Conservation (phyloP, 1,140 invertebrate species). For the Magallana gigas region DNA sequence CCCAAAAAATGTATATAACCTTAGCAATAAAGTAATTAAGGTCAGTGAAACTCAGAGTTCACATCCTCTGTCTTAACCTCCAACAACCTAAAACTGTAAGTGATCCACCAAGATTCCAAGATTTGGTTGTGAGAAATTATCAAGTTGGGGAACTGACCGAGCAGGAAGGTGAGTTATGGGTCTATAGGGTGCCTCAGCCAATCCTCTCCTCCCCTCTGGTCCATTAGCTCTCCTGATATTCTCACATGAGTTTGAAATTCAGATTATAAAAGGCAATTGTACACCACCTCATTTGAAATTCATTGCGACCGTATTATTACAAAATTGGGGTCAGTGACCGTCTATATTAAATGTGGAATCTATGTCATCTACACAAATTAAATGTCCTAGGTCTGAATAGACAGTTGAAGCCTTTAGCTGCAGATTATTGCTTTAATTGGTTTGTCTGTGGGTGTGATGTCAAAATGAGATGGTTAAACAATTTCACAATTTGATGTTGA, state of each 20-base stretch:
- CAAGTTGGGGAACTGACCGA: too few relatives aligned
- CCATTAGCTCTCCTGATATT: not conserved
- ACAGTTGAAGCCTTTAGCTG: not conserved
- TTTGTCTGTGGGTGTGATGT: not conserved
- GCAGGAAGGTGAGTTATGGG: too few relatives aligned
- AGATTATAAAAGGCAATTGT: not conserved
- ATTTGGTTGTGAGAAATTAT: too few relatives aligned
- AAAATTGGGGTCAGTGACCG: not conserved
- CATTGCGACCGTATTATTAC: not conserved
- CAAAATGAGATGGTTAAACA: not conserved
- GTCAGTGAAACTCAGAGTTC: too few relatives aligned
- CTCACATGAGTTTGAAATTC: not conserved
- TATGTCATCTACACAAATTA: constrained; percentile 28
- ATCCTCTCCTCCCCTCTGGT: too few relatives aligned
- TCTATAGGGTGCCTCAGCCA: too few relatives aligned
- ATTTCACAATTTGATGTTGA: constrained; percentile 18
- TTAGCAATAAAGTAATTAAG: too few relatives aligned
- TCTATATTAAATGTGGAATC: not conserved
- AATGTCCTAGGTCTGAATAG: not conserved
- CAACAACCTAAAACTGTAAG: too few relatives aligned
- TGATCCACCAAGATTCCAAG: too few relatives aligned
- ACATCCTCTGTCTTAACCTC: too few relatives aligned
- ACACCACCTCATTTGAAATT: not conserved
- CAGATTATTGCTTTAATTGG: not conserved
- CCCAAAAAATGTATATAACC: too few relatives aligned